Evolutionary conservation across 2,113 vertebrate genomes (phyloP).

Genomic region (Axis porcinus): DNA sequence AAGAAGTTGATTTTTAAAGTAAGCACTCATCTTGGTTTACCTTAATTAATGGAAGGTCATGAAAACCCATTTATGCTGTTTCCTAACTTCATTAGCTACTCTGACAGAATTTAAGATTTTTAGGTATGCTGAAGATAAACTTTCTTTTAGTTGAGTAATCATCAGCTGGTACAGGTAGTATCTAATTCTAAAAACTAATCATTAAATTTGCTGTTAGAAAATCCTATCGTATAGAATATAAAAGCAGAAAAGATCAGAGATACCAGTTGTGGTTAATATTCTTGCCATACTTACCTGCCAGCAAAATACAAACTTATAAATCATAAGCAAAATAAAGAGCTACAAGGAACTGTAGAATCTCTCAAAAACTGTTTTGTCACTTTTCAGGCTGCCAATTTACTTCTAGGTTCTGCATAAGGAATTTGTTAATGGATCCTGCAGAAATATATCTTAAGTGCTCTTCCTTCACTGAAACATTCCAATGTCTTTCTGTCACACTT

Average conservation of each 20-base stretch:
- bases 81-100: not conserved
- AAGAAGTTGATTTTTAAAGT: slow-evolving; percentile 15
- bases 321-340: slow-evolving; percentile 31
- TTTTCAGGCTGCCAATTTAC: slow-evolving; percentile 1
- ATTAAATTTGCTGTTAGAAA: not conserved
- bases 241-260: not conserved
- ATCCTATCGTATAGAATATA: not conserved
- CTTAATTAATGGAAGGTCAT: slow-evolving; percentile 21
- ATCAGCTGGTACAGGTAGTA: not conserved
- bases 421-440: slow-evolving; percentile 3
- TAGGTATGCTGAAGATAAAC: not conserved
- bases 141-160: not conserved
- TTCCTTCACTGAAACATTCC: slow-evolving; percentile 27
- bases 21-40: not conserved
- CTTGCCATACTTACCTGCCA: slow-evolving; percentile 30
- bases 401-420: not conserved
- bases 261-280: not conserved
- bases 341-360: slow-evolving; percentile 34
- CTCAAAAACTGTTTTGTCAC: not conserved
- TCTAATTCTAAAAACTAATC: slow-evolving; percentile 9
- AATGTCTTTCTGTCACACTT: not conserved
- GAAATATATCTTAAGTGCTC: not conserved
- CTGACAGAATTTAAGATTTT: not conserved
- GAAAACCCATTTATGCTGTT: not conserved
- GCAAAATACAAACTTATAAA: slow-evolving; percentile 12